phyloP scores from a whole-genome alignment of 2,797 vertebrate genomes.

The Babyrousa celebensis region DNA sequence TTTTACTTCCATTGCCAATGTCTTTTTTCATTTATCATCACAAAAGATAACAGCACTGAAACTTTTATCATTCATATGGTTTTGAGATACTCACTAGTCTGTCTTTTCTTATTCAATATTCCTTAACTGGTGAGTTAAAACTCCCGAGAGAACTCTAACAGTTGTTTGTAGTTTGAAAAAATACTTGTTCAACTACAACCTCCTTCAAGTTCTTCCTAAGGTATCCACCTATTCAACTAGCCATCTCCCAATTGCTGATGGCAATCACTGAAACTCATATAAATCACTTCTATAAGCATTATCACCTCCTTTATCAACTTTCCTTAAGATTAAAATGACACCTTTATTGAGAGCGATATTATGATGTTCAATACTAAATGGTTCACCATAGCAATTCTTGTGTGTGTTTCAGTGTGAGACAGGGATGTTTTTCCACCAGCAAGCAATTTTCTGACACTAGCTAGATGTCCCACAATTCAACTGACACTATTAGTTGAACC shows the following conservation, averaged over 20 bases:
- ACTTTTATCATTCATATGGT: conserved; percentile 22
- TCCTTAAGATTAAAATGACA: conserved; percentile 70
- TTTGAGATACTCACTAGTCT: conserved; percentile 47
- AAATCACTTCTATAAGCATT: neutral
- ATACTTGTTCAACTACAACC: conserved; percentile 46
- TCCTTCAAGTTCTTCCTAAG: conserved; percentile 41
- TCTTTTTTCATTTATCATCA: conserved; percentile 45
- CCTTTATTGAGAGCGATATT: neutral
- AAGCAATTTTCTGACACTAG: neutral
- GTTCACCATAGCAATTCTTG: neutral
- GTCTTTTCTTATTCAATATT: conserved; percentile 67
- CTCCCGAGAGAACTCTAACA: neutral
- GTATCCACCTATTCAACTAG: neutral
- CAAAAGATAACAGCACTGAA: conserved; percentile 45
- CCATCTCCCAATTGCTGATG: neutral
- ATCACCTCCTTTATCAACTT: conserved; percentile 6
- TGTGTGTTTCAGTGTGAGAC: neutral
- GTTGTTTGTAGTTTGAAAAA: conserved; percentile 61
- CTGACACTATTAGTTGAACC: neutral
- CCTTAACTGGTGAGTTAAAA: conserved; percentile 64
- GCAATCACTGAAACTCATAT: neutral
- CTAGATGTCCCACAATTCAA: neutral
- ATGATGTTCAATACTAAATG: neutral
- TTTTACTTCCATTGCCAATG: conserved; percentile 39
- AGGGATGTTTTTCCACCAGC: no score